A percentile compares a stretch with the other conserved stretches of the same genome.
These are phyloP conservation scores for Drosophila setosimentum DNA, from an alignment of 2,888 invertebrate species.

Conservation along the genomic window DNA sequence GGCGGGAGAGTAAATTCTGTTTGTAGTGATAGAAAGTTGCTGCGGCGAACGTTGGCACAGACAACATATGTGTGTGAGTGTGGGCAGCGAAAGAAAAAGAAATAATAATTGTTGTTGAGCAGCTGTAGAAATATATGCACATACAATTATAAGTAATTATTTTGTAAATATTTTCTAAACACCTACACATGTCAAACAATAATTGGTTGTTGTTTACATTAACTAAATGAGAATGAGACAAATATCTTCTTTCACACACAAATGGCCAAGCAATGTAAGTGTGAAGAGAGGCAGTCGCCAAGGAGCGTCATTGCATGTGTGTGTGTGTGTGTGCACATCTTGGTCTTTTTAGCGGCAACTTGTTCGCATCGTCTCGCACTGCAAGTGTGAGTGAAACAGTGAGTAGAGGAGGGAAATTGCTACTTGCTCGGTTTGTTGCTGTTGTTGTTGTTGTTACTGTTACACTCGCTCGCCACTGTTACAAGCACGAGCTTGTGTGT, in stretches of 20 bases:
- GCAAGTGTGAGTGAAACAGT: conserved; percentile 52
- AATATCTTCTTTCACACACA: not conserved
- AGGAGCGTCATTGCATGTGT: not conserved
- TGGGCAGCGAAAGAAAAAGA: conserved; percentile 18
- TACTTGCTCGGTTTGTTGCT: conserved; percentile 11
- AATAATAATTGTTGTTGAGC: conserved; percentile 7
- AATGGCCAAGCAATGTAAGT: conserved; percentile 8
- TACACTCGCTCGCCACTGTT: conserved; percentile 1
- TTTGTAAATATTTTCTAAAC: conserved; percentile 14
- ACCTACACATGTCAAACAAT: conserved; percentile 9
- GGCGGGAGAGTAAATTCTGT: conserved; percentile 9
- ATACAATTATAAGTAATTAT: conserved; percentile 2
- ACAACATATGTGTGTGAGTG: not conserved
- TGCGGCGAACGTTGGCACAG: conserved; percentile 3
- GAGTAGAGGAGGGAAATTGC: not conserved
- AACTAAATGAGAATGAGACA: conserved; percentile 7
- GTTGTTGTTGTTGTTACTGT: conserved; percentile 34
- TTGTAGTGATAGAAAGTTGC: conserved; percentile 37
- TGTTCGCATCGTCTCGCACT: conserved; percentile 44
- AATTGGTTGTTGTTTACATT: conserved; percentile 37
- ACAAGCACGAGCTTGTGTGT: conserved; percentile 45
- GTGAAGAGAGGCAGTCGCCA: conserved; percentile 11
- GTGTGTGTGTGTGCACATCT: conserved; percentile 27
- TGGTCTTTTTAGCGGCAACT: conserved; percentile 55
- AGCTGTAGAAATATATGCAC: conserved; percentile 13